phyloP scores from a whole-genome alignment of 1,140 invertebrate species.

The Bombus balteatus region DNA sequence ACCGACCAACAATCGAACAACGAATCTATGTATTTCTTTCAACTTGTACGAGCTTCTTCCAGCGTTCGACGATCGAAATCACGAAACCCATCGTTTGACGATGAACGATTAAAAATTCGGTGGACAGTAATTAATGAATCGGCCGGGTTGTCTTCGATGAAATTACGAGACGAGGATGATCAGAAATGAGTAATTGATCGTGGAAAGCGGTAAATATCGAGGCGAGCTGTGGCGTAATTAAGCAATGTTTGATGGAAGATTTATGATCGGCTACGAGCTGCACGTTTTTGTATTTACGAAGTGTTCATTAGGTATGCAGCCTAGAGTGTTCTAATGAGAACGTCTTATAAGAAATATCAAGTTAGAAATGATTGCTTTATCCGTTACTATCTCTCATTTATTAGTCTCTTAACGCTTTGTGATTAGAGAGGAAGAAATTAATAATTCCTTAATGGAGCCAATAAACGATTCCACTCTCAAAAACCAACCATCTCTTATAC shows the following conservation, averaged over 20 bases:
- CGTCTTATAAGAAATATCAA: neutral
- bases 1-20: slow-evolving; percentile 8
- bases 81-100: neutral
- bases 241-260: slow-evolving; percentile 21
- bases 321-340: neutral
- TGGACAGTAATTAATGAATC: slow-evolving; percentile 24
- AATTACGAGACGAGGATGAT: neutral
- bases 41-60: neutral
- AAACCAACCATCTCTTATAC: no score
- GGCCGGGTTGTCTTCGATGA: neutral
- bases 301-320: neutral
- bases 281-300: slow-evolving; percentile 1
- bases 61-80: neutral
- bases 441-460: no score
- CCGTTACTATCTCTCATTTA: neutral
- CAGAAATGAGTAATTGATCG: slow-evolving; percentile 23
- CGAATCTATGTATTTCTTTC: slow-evolving; percentile 20
- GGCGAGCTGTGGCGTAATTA: neutral
- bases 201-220: slow-evolving; percentile 8
- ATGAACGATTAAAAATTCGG: slow-evolving; percentile 28
- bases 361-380: neutral
- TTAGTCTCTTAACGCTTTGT: neutral
- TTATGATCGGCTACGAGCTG: slow-evolving; percentile 2
- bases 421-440: neutral
- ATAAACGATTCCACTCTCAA: no score